These are phyloP conservation scores for Leptopilina syphax DNA, from an alignment of 2,888 invertebrate species.

Conservation along the genomic window DNA sequence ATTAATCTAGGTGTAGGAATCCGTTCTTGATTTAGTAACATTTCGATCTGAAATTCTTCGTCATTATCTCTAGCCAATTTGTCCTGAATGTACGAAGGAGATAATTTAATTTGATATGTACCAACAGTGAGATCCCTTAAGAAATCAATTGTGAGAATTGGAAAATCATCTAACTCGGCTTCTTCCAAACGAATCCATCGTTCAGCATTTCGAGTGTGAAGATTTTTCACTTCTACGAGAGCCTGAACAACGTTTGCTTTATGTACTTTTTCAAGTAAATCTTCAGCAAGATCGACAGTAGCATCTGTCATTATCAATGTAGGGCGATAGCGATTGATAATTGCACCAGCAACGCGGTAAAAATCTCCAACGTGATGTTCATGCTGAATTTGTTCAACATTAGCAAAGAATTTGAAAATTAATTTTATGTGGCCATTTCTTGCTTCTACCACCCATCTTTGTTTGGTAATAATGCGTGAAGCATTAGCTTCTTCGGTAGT, in stretches of 20 bases:
- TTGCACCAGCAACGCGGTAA: constrained; percentile 29
- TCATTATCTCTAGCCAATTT: constrained; percentile 44
- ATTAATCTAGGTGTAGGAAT: neutral
- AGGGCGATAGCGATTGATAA: constrained; percentile 48
- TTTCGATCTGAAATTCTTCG: constrained; percentile 50
- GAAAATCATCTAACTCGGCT: constrained; percentile 41
- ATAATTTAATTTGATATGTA: constrained; percentile 50
- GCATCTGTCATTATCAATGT: constrained; percentile 42
- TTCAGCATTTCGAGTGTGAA: constrained; percentile 37
- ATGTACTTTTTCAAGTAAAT: constrained; percentile 40
- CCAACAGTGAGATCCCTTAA: constrained; percentile 48
- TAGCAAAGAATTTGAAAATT: constrained; percentile 50
- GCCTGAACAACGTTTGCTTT: constrained; percentile 46
- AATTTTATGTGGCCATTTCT: constrained; percentile 57
- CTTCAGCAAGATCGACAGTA: constrained; percentile 31
- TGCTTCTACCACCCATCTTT: constrained; percentile 55
- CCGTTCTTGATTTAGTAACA: neutral
- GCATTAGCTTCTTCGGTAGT: constrained; percentile 55
- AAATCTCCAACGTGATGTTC: constrained; percentile 40
- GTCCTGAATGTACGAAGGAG: constrained; percentile 51
- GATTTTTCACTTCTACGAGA: constrained; percentile 44
- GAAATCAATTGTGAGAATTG: constrained; percentile 44
- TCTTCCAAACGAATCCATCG: constrained; percentile 46
- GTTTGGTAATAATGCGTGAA: constrained; percentile 56
- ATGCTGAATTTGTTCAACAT: constrained; percentile 40